These are phyloP conservation scores for Noctuana brunneofusca DNA, from an alignment of 2,888 invertebrate genomes.

Conservation along the genomic window DNA sequence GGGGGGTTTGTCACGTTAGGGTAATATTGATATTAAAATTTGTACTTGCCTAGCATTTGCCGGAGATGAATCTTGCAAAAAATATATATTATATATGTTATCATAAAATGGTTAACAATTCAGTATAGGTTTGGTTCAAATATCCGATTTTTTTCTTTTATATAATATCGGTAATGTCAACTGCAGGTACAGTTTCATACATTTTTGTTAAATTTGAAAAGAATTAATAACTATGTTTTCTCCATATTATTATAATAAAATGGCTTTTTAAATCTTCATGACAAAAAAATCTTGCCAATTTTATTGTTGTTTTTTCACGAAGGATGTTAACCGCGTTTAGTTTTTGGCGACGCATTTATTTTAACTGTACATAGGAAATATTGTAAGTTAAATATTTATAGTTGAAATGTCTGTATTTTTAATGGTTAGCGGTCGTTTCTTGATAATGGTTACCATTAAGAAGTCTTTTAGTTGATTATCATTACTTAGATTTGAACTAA, in stretches of 20 bases:
- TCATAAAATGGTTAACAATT: slow-evolving; percentile 13
- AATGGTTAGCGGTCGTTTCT: slow-evolving; percentile 3
- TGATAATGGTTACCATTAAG: slow-evolving; percentile 18
- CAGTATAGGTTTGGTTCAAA: not conserved
- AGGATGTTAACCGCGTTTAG: slow-evolving; percentile 13
- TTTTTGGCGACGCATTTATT: slow-evolving; percentile 28
- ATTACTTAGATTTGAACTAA: too few relatives aligned
- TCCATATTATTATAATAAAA: too few relatives aligned
- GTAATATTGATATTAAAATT: slow-evolving; percentile 13
- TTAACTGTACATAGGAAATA: slow-evolving; percentile 25
- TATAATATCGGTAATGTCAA: too few relatives aligned
- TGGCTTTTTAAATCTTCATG: not conserved
- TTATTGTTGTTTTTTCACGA: slow-evolving; percentile 6
- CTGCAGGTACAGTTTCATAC: too few relatives aligned
- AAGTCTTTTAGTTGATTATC: not conserved
- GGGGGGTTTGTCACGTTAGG: not conserved
- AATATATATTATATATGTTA: not conserved
- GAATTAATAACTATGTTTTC: too few relatives aligned
- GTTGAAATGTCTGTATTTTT: slow-evolving; percentile 12
- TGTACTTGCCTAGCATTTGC: slow-evolving; percentile 28
- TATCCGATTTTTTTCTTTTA: too few relatives aligned
- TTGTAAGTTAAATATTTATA: slow-evolving; percentile 15
- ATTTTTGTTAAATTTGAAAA: too few relatives aligned
- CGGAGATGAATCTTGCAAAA: slow-evolving; percentile 17
- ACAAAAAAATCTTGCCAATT: slow-evolving; percentile 29